Evolutionary conservation across 2,797 vertebrate genomes (phyloP), one percentile per base, ranked within the genome.

Genomic region (Eidolon dupreanum): DNA sequence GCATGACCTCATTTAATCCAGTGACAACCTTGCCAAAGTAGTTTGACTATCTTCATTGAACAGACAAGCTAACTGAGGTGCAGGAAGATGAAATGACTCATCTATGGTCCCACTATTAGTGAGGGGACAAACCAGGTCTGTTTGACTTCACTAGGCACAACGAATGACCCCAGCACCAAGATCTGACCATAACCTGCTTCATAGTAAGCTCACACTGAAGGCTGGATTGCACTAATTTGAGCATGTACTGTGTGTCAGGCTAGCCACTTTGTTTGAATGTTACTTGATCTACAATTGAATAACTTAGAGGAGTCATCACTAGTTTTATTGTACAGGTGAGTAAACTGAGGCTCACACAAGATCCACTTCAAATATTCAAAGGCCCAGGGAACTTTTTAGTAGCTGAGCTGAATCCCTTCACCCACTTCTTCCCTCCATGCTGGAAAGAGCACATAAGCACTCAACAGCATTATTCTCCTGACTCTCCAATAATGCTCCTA

Each of bases 1-100:
- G 46, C 55, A 49, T n/a, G 38, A 46, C 41, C 92, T 88, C 74
- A 33, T 85, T 43, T 82, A 90, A 78, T 91, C 93, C 89, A 74
- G 59, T 2, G 59, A 87, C 74, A 73, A 31, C 49, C 22, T 59
- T 77, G 79, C 83, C 93, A 83, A 65, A 36, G 65, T 17, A 38
- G 36, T n/a, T 49, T 63, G 46, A 88, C 63, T 38, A 6, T 77
- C 53, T 51, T 59, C 79, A 57, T 12, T 36, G 51, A 81, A 43
- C 0, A 10, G 70, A 33, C 61, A 31, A 66, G 73, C 28, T 77
- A 55, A 46, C 6, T 2, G 53, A 84, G 77, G 59, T 16, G 6
- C 63, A 61, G 24, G 51, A 68, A 77, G 70, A 89, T 31, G 81
- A 92, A 65, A 41, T 61, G 38, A 92, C 53, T 93, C 43, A 41